phyloP scores from a whole-genome alignment of 2,113 vertebrate species.

The Lophochroa leadbeateri region DNA sequence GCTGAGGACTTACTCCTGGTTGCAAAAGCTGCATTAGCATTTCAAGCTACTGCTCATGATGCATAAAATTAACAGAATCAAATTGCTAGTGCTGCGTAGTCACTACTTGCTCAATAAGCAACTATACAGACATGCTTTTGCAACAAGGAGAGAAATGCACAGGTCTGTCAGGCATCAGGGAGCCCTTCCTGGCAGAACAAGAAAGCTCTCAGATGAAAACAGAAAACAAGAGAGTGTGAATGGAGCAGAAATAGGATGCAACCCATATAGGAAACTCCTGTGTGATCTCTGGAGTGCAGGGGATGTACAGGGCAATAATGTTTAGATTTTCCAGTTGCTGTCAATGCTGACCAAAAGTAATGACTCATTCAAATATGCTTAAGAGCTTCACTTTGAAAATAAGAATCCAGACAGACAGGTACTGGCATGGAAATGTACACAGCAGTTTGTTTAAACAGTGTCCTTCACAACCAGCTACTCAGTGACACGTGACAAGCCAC shows the following conservation, averaged over 20 bases:
- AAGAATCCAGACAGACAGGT: constrained; percentile 47
- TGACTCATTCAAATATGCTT: constrained; percentile 29
- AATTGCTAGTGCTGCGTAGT: neutral
- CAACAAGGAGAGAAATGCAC: accelerated
- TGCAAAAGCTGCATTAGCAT: neutral
- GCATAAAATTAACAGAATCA: neutral
- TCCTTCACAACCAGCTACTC: constrained; percentile 32
- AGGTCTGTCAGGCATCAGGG: neutral
- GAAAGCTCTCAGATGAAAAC: neutral
- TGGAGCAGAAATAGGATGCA: neutral
- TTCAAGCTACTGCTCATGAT: neutral
- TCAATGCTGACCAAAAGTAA: neutral
- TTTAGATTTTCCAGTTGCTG: neutral
- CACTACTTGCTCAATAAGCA: neutral
- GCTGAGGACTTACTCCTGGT: neutral
- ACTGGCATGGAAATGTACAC: constrained; percentile 27
- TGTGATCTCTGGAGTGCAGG: neutral
- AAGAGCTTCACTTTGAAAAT: constrained; percentile 19
- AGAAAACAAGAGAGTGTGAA: neutral
- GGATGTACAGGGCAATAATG: neutral
- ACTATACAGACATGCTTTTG: neutral
- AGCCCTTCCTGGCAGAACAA: neutral
- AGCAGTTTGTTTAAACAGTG: constrained; percentile 44
- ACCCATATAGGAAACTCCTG: neutral
- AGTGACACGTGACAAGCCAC: neutral